Base-by-base conservation (phyloP, 2,888 invertebrate species). In the Tiliacea citrago region DNA sequence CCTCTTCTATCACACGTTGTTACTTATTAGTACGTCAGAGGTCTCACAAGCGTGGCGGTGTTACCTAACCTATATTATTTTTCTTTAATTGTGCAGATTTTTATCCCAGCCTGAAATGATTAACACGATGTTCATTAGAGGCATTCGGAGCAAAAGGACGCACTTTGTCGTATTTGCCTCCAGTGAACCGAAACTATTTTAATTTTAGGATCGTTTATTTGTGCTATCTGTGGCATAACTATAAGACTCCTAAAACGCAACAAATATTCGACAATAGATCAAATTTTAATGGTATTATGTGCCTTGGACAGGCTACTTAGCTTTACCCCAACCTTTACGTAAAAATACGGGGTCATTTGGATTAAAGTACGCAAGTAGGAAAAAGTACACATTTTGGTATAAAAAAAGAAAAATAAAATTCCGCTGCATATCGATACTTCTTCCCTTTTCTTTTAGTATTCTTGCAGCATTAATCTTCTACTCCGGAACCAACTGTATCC, bases 11-110 rank as follows among this genome's bases (percentile, higher is more conserved):
- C 16, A 16, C 35, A 21, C 58, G 16, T 58, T 57, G 55, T 29
- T 45, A 49, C 13, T 29, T n/a, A 29, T n/a, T 13, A n/a, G 29
- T 29, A 49, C 35, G 51, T 12, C 9, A 45, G 13, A 18, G 24
- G 21, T 18, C n/a, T 45, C 21, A 49, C 16, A 60, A 21, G 60
- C 39, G 45, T 39, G 60, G 39, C 39, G 13, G 16, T 21, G 4
- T 18, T 51, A 60, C 16, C 13, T 53, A 69, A 78, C 51, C n/a
- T n/a, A n/a, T n/a, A n/a, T 9, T 35, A 77, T 7, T 16, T 51
- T 53, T n/a, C n/a, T 7, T n/a, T 35, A 35, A 18, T 35, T 35
- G 35, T 51, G 16, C 21, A 35, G 16, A 13, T 65, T 49, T 65
- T 29, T n/a, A 35, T 53, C 10, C 16, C n/a, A 35, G 35, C 16